Evolutionary conservation across 2,797 vertebrate species (phyloP), one percentile per base, ranked within the genome.

Genomic region (Sebastes steindachneri): DNA sequence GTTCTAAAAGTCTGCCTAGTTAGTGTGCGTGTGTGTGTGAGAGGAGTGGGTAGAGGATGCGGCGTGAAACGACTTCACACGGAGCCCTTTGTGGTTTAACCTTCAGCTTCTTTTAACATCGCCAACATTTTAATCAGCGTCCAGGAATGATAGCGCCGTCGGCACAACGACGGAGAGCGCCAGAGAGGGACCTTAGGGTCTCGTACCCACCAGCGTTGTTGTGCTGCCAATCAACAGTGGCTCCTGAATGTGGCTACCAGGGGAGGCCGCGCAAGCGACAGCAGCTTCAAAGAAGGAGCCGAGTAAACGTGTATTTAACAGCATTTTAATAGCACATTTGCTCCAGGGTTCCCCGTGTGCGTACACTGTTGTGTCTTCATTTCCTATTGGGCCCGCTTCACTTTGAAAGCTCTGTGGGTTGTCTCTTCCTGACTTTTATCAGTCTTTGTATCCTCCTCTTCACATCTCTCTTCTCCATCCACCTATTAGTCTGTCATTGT

Each of bases 91-190:
- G 85, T 84, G 90, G 88, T 91, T 90, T 92, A 92, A 95, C 93
- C 95, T 95, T 96, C 92, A 92, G 86, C 87, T 93, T 82, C 85
- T 90, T 92, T 93, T 86, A 93, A 93, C 90, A 83, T 86, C 57
- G 68, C 72, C 82, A 88, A 93, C 85, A 89, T 95, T 95, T 95
- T 93, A 96, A 95, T 95, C 91, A 94, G 75, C 77, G 68, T 86
- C 88, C 87, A 93, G 86, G 88, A 91, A 92, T 68, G 88, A 91
- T 86, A 65, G 76, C 55, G 86, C 85, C 73, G 57, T 65, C 78
- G 78, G 86, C 92, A 89, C 91, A 89, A 92, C 86, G 91, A 92
- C 83, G 81, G 90, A 86, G 90, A 70, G 83, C 17, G 66, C 73
- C 82, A 54, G 79, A 14, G 79, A 75, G 75, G 88, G 88, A 88